phyloP scores from a whole-genome alignment of 2,113 vertebrate genomes.

The Ia io region DNA sequence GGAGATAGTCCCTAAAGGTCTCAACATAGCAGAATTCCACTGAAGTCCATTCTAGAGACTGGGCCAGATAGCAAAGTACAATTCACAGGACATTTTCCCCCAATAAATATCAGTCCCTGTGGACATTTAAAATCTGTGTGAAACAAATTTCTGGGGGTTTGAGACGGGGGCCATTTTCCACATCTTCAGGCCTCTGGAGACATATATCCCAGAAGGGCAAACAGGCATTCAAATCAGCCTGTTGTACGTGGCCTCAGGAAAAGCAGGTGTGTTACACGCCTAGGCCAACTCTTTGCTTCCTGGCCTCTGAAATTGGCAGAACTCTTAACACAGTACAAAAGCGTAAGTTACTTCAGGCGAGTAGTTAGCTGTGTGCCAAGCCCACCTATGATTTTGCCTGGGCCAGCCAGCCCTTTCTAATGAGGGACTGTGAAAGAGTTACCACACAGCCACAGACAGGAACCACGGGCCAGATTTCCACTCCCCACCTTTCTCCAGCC shows the following conservation, averaged over 20 bases:
- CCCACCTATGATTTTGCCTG: slow-evolving; percentile 49
- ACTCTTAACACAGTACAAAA: slow-evolving; percentile 28
- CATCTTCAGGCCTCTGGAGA: background rate
- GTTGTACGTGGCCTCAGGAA: slow-evolving; percentile 34
- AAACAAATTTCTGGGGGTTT: background rate
- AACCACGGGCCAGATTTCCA: background rate
- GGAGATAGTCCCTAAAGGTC: background rate
- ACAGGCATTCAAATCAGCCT: slow-evolving; percentile 41
- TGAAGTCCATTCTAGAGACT: background rate
- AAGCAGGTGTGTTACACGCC: slow-evolving; percentile 55
- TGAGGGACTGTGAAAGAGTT: slow-evolving; percentile 8
- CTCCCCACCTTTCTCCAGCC: background rate
- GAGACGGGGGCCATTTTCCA: background rate
- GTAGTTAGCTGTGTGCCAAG: slow-evolving; percentile 60
- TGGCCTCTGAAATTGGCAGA: slow-evolving; percentile 67
- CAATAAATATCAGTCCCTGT: background rate
- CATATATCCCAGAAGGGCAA: background rate
- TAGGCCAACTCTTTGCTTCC: slow-evolving; percentile 26
- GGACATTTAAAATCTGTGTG: slow-evolving; percentile 9
- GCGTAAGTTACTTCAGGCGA: slow-evolving; percentile 58
- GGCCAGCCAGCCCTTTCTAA: slow-evolving; percentile 48
- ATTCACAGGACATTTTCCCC: background rate
- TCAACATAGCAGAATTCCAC: background rate
- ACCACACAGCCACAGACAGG: slow-evolving; percentile 31
- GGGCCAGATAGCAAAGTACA: background rate